Evolutionary conservation across 2,797 vertebrate species (phyloP), one percentile per base, ranked within the genome.

Genomic region (Lutjanus campechanus): DNA sequence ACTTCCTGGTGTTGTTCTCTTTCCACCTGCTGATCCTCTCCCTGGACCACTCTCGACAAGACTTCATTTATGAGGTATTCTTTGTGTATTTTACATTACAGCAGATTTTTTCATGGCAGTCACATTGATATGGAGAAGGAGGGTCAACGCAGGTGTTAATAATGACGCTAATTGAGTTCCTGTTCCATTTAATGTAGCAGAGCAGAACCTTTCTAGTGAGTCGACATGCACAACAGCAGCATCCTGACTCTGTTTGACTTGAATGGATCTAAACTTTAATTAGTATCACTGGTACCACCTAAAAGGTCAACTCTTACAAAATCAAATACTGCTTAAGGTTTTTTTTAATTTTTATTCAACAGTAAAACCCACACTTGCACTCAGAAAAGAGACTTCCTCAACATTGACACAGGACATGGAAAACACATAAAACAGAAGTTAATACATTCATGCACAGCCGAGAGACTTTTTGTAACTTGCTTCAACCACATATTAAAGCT

Each of bases 21-120:
- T 95, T 94, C 74, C 96, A 97, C 84, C 79, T 97, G 78, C 86
- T 97, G 85, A 95, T 97, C 76, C 94, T 97, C 9, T 95, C 95
- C 6, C 82, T 97, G 91, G 96, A 97, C 80, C 93, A 92, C 73
- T 46, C 83, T 13, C 86, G 77, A 44, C 90, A 89, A 47, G 91
- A 94, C 58, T 96, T 97, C 53, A 88, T 93, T 65, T 97, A 97
- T 64, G 90, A 96, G 95, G 96, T 97, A 89, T 9, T 17, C 6
- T 55, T 49, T 69, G 22, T 53, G 8, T 0, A 5, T 63, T 49
- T 63, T 20, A 20, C 12, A 55, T 69, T 22, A 9, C 29, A 71
- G 67, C 69, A 43, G 5, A 47, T 25, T 25, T 25, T 25, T 25
- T 25, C 29, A 5, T 36, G 29, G 29, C 29, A 36, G 4, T 5